A percentile compares a stretch with the other conserved stretches of the same genome.
Evolutionary conservation across 2,113 vertebrate genomes (phyloP).

Genomic region (Ceuthmochares aereus): DNA sequence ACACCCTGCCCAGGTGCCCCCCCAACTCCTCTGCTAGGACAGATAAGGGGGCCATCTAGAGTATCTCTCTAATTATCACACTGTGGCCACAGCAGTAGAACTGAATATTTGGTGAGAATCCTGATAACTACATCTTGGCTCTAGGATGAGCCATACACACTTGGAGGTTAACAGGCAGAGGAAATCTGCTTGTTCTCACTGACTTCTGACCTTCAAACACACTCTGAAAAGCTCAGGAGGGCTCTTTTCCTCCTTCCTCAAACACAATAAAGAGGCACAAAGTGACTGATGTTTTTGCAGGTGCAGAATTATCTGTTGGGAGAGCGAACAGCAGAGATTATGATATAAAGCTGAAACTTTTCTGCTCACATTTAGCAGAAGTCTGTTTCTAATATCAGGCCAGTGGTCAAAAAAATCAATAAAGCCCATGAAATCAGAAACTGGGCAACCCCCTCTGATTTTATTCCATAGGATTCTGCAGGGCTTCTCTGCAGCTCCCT

Average conservation of each 20-base stretch:
- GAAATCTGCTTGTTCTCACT: slow-evolving; percentile 34
- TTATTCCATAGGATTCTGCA: too few relatives aligned
- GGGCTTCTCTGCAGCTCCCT: background rate
- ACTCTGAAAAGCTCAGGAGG: background rate
- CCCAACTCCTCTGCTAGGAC: fast-evolving
- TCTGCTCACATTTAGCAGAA: slow-evolving; percentile 4
- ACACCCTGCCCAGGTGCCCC: background rate
- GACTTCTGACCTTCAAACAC: background rate
- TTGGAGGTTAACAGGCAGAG: background rate
- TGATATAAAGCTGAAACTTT: background rate
- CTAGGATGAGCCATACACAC: background rate
- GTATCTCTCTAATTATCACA: background rate
- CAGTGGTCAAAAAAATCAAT: background rate
- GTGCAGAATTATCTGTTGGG: slow-evolving; percentile 33
- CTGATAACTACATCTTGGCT: background rate
- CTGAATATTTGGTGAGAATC: background rate
- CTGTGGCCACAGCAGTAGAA: fast-evolving
- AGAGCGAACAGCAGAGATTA: background rate
- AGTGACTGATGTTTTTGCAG: slow-evolving; percentile 32
- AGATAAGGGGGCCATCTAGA: background rate
- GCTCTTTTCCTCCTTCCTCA: background rate
- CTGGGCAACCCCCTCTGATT: fast-evolving
- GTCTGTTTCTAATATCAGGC: background rate
- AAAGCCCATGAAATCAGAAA: background rate
- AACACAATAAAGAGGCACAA: background rate